Evolutionary conservation across 23 tunicate species (phyloP).

Genomic region (Ascidia mentula): DNA sequence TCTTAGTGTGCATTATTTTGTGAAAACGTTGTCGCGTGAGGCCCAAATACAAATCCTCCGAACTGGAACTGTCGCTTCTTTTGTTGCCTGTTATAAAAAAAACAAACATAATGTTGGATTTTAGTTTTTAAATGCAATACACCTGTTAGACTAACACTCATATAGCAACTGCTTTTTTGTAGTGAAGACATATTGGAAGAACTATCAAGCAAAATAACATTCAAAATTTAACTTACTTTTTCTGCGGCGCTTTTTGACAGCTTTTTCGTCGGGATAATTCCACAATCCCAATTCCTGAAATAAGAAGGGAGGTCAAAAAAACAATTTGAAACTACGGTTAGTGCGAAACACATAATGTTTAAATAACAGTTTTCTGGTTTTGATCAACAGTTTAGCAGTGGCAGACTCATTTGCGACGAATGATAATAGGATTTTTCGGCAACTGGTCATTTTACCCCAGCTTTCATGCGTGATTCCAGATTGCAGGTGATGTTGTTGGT

Average conservation of each 20-base stretch:
- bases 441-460: no score
- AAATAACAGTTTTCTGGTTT: neutral
- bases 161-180: neutral
- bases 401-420: no score
- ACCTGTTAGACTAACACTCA: no score
- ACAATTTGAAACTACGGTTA: no score
- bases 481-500: constrained; percentile 39
- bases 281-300: neutral
- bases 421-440: no score
- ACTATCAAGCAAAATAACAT: no score
- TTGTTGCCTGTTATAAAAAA: neutral
- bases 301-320: neutral
- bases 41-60: neutral
- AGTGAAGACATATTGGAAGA: no score
- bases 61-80: constrained; percentile 3
- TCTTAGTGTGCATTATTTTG: neutral
- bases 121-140: no score
- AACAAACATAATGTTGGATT: no score
- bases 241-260: neutral
- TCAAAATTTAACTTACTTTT: constrained; percentile 1
- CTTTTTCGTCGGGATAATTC: neutral
- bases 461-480: constrained; percentile 2
- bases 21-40: neutral
- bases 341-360: neutral
- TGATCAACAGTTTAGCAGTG: neutral